Evolutionary conservation across 2,888 invertebrate species (phyloP).

Genomic region (Masnerella sp.): DNA sequence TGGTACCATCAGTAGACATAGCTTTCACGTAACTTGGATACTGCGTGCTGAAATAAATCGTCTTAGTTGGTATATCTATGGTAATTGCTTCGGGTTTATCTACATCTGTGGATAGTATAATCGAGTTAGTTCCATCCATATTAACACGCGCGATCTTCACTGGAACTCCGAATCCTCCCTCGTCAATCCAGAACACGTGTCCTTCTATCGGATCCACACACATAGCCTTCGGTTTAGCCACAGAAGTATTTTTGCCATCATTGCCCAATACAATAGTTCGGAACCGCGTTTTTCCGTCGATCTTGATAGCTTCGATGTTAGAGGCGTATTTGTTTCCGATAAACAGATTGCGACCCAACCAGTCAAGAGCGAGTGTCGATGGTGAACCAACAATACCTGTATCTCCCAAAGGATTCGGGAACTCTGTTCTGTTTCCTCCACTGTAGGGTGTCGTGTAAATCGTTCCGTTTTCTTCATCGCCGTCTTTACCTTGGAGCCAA

Average conservation of each 20-base stretch:
- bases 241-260: slow-evolving; percentile 90
- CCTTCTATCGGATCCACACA: slow-evolving; percentile 96
- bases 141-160: slow-evolving; percentile 93
- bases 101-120: slow-evolving; percentile 84
- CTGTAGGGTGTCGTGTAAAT: slow-evolving; percentile 90
- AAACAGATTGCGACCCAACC: slow-evolving; percentile 96
- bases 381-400: slow-evolving; percentile 94
- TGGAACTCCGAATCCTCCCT: slow-evolving; percentile 93
- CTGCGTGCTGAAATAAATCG: slow-evolving; percentile 92
- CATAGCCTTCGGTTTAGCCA: slow-evolving; percentile 91
- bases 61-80: slow-evolving; percentile 88
- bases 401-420: slow-evolving; percentile 84
- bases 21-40: slow-evolving; percentile 85
- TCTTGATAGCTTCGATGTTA: slow-evolving; percentile 92
- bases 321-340: slow-evolving; percentile 93
- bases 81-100: slow-evolving; percentile 90
- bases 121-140: slow-evolving; percentile 93
- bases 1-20: slow-evolving; percentile 86
- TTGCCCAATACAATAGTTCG: slow-evolving; percentile 92
- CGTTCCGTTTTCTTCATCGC: slow-evolving; percentile 90
- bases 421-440: slow-evolving; percentile 90
- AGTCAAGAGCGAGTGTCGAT: slow-evolving; percentile 95
- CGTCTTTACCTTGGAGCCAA: slow-evolving; percentile 88
- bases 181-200: slow-evolving; percentile 95
- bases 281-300: slow-evolving; percentile 90